Base-by-base conservation (phyloP, 2,113 vertebrate genomes). In the Cyprinodon brontotheroides region DNA sequence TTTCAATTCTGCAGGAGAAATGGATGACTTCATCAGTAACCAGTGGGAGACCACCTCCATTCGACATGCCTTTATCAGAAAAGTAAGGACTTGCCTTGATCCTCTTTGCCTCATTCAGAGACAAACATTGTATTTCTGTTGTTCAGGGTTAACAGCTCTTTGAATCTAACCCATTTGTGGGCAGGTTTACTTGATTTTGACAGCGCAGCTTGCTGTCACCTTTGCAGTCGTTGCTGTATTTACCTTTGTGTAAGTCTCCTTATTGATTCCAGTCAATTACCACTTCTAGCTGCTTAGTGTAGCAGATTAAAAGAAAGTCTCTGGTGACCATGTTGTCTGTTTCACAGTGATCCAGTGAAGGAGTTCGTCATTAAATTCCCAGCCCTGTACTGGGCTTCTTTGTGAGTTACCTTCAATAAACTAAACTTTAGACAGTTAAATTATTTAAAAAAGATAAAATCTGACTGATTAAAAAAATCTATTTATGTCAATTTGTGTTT, bases 171-270 rank as follows among this genome's bases (percentile, higher is more conserved):
- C 45, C 15, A 45, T 57, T 85, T 65, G 77, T 87, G 86, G 6
- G 39, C 92, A 99, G 98, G 97, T 99, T 41, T 99, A 98, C 20
- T 81, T 95, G 65, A 97, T 99, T 90, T 93, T 99, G 82, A 93
- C 96, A 0, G 67, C 94, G 43, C 97, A 99, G 92, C 94, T 99
- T 53, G 86, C 95, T 2, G 62, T 97, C 87, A 98, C 97, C 0
- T 92, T 96, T 65, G 95, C 91, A 65, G 94, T 99, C 70, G 95
- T 99, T 0, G 93, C 95, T 0, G 43, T 97, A 82, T 99, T 99
- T 89, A 96, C 95, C 0, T 95, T 94, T 84, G 92, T 94, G 94
- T 95, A 83, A 94, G 94, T 93, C 61, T 15, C 39, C 36, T 43
- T 8, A 4, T 61, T 67, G 38, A 74, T 64, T 4, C 14, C 36